Evolutionary conservation across 2,113 vertebrate genomes (phyloP).

Genomic region (Lycaon pictus): DNA sequence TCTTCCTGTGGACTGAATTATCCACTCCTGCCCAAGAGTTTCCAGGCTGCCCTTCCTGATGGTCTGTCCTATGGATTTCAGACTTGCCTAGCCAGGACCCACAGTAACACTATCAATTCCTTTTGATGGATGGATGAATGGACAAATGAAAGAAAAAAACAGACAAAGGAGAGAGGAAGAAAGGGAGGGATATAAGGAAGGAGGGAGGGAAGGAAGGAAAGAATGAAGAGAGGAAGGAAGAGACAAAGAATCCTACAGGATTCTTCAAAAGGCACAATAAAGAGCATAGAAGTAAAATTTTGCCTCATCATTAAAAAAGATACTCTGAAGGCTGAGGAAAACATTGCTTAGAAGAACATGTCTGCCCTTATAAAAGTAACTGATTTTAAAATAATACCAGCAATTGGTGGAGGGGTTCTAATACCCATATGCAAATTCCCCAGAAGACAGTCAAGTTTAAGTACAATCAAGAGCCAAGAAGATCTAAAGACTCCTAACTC

Average conservation of each 20-base stretch:
- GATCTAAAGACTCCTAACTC: no score
- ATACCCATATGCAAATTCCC: not conserved
- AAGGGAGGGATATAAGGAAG: not conserved
- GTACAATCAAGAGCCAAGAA: not conserved
- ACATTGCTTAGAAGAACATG: not conserved
- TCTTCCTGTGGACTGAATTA: not conserved
- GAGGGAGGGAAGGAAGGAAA: not conserved
- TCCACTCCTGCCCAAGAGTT: not conserved
- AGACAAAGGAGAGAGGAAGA: not conserved
- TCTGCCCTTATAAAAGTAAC: not conserved
- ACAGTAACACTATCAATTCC: not conserved
- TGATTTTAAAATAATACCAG: not conserved
- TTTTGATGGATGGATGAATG: not conserved
- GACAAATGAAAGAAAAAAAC: not conserved
- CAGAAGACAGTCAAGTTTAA: not conserved
- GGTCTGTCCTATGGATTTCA: not conserved
- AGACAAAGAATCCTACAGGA: not conserved
- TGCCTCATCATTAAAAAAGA: not conserved
- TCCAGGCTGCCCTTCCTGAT: not conserved
- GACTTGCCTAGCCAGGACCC: not conserved
- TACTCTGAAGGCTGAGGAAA: not conserved
- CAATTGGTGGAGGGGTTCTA: not conserved
- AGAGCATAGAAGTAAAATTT: not conserved
- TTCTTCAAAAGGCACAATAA: not conserved
- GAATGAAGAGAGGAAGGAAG: no score